phyloP scores from a whole-genome alignment of 2,797 vertebrate genomes.

The Epinephelus coioides region DNA sequence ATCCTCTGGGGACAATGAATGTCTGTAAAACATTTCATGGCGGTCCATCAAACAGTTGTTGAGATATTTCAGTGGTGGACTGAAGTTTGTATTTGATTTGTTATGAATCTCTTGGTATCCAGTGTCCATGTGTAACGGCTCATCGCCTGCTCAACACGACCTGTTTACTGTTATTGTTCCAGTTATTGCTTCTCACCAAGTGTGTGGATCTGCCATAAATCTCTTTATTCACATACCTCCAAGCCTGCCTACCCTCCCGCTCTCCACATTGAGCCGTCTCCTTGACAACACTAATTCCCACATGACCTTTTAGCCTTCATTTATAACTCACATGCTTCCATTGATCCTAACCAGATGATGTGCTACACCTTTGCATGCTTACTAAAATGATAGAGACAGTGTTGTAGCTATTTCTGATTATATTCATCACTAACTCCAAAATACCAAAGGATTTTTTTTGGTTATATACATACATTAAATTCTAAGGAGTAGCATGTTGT shows the following conservation, averaged over 20 bases:
- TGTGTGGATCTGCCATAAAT: slow-evolving; percentile 65
- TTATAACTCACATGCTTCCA: slow-evolving; percentile 74
- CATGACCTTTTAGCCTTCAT: slow-evolving; percentile 75
- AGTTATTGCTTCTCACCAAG: slow-evolving; percentile 54
- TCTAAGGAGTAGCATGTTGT: neutral
- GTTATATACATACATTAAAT: neutral
- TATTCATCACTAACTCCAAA: neutral
- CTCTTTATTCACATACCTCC: slow-evolving; percentile 70
- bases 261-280: slow-evolving; percentile 64
- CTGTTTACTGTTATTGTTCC: slow-evolving; percentile 42
- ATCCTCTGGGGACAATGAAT: neutral
- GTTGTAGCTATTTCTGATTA: slow-evolving; percentile 23
- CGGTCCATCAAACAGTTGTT: neutral
- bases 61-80: neutral
- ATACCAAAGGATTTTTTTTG: neutral
- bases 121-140: neutral
- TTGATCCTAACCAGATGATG: slow-evolving; percentile 72
- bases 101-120: slow-evolving; percentile 28
- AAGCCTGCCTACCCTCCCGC: slow-evolving; percentile 49
- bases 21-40: neutral
- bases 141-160: slow-evolving; percentile 25
- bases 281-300: slow-evolving; percentile 79
- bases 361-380: slow-evolving; percentile 62
- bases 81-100: neutral
- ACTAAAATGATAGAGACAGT: slow-evolving; percentile 43